Conservation (phyloP, 2,797 vertebrate species). For the Etheostoma nigrum region DNA sequence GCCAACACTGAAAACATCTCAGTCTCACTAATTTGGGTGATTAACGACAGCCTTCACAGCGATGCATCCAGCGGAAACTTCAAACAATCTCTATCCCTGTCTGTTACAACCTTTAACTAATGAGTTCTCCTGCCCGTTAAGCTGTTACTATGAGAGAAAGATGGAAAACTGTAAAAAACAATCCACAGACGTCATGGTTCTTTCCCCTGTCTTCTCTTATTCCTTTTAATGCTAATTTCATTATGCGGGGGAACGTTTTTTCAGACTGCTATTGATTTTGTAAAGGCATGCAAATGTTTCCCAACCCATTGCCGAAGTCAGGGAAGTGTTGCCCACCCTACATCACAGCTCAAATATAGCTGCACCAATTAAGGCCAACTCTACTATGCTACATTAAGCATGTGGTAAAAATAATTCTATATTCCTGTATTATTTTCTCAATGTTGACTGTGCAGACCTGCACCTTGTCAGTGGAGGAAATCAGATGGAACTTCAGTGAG, state of each 20-base stretch:
- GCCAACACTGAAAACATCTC: constrained; percentile 38
- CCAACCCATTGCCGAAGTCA: constrained; percentile 58
- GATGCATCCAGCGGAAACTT: constrained; percentile 51
- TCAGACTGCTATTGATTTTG: constrained; percentile 56
- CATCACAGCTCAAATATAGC: constrained; percentile 79
- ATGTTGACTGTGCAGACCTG: constrained; percentile 13
- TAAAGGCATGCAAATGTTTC: constrained; percentile 66
- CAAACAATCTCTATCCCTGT: constrained; percentile 53
- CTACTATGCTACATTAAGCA: constrained; percentile 64
- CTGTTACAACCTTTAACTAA: constrained; percentile 75
- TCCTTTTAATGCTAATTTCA: constrained; percentile 31
- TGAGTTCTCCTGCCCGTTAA: constrained; percentile 66
- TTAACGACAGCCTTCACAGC: constrained; percentile 56
- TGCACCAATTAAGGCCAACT: constrained; percentile 77
- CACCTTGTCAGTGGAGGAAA: constrained; percentile 30
- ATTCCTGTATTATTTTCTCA: constrained; percentile 50
- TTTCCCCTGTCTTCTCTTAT: constrained; percentile 26
- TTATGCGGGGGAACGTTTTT: constrained; percentile 24
- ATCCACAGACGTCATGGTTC: constrained; percentile 15
- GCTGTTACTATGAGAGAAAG: constrained; percentile 21
- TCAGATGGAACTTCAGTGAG: constrained; percentile 10
- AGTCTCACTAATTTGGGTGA: constrained; percentile 57
- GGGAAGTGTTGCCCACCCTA: constrained; percentile 72
- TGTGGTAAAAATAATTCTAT: constrained; percentile 50
- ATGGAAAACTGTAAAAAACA: constrained; percentile 31